Conservation (phyloP, 2,113 vertebrate species). For the Misgurnus mizolepis region DNA sequence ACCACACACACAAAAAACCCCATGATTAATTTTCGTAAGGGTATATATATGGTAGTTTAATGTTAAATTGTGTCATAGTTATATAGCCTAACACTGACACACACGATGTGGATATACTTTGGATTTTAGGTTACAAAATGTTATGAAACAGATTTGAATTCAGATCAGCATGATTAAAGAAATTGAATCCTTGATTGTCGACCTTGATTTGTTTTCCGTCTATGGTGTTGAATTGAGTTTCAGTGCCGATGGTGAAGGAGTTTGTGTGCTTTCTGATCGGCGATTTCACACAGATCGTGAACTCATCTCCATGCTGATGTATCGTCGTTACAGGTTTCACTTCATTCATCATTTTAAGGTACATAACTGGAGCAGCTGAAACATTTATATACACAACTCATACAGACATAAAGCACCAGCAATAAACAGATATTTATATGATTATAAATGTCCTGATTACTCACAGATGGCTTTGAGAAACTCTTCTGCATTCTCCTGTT, state of each 20-base stretch:
- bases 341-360: conserved; percentile 75
- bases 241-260: conserved; percentile 77
- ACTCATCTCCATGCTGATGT: conserved; percentile 78
- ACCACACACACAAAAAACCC: too few species aligned
- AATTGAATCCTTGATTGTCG: not conserved
- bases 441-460: conserved; percentile 28
- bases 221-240: conserved; percentile 72
- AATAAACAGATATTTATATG: not conserved
- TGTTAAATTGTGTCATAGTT: too few species aligned
- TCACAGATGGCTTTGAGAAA: conserved; percentile 80
- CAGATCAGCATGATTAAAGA: not conserved
- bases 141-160: too few species aligned
- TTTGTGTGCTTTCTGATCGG: conserved; percentile 71
- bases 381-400: conserved; percentile 14
- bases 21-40: too few species aligned
- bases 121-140: not conserved
- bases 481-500: conserved; percentile 79
- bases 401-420: not conserved
- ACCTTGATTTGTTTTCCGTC: conserved; percentile 71
- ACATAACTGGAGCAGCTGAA: conserved; percentile 76
- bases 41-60: too few species aligned
- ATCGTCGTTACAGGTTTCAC: conserved; percentile 79
- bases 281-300: conserved; percentile 78
- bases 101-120: too few species aligned
- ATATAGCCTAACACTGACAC: too few species aligned